Conservation (phyloP, 1,140 invertebrate genomes). For the Euwallacea fornicatus region DNA sequence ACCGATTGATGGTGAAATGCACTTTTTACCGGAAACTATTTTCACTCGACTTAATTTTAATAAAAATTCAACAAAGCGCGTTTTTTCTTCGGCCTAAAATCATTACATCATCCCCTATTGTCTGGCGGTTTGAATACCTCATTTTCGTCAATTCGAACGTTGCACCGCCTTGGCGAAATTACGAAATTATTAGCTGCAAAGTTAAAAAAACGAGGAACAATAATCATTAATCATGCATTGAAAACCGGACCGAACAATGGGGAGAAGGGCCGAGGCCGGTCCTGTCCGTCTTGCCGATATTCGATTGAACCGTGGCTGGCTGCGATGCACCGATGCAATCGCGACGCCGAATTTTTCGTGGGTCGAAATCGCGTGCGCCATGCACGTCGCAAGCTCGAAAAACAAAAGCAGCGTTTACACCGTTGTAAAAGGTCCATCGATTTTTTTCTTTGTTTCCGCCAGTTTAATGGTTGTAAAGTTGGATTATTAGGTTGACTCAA, state of each 20-base stretch:
- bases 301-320: slow-evolving; percentile 35
- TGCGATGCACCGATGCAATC: slow-evolving; percentile 33
- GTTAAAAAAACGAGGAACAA: neutral
- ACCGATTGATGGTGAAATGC: neutral
- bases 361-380: slow-evolving; percentile 20
- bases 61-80: neutral
- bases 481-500: too few relatives aligned
- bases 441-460: neutral
- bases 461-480: too few relatives aligned
- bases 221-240: neutral
- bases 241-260: slow-evolving; percentile 3
- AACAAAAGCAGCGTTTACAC: slow-evolving; percentile 11
- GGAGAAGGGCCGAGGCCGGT: neutral
- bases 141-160: too few relatives aligned
- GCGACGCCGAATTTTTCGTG: slow-evolving; percentile 31
- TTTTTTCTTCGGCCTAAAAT: neutral
- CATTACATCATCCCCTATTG: too few relatives aligned
- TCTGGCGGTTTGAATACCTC: too few relatives aligned
- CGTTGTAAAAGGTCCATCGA: neutral
- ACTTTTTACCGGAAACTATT: neutral
- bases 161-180: too few relatives aligned
- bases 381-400: slow-evolving; percentile 6
- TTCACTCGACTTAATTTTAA: neutral
- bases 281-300: slow-evolving; percentile 10
- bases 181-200: too few relatives aligned